phyloP scores from a whole-genome alignment of 2,888 invertebrate genomes.

The Cephus pygmeus region DNA sequence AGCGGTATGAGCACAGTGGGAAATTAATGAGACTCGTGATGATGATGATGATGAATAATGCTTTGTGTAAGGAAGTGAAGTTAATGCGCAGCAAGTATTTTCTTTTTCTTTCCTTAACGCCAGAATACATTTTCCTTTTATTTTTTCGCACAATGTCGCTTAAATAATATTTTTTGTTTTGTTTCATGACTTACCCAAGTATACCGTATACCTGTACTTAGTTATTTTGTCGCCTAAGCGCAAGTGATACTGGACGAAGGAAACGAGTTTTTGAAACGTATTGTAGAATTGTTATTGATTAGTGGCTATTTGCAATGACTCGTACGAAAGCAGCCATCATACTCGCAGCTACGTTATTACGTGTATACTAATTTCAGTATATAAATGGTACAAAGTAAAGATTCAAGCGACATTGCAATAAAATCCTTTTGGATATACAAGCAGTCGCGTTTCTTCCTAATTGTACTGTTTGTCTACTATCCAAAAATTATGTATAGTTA shows the following conservation, averaged over 20 bases:
- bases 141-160: not conserved
- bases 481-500: not conserved
- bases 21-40: not conserved
- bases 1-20: not conserved
- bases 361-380: not conserved
- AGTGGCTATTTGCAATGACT: not conserved
- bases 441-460: not conserved
- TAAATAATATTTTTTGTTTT: not conserved
- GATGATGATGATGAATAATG: not conserved
- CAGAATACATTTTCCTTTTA: not conserved
- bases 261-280: not conserved
- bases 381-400: not conserved
- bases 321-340: not conserved
- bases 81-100: not conserved
- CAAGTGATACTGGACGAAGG: not conserved
- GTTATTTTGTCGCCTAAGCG: not conserved
- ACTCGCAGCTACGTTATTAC: not conserved
- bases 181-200: not conserved
- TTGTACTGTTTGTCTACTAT: not conserved
- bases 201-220: not conserved
- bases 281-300: not conserved
- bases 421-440: too few species aligned
- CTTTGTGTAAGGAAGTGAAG: not conserved
- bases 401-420: not conserved
- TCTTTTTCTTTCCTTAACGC: not conserved